Evolutionary conservation across 2,113 vertebrate genomes (phyloP).

Genomic region (Corythoichthys haematopterus): DNA sequence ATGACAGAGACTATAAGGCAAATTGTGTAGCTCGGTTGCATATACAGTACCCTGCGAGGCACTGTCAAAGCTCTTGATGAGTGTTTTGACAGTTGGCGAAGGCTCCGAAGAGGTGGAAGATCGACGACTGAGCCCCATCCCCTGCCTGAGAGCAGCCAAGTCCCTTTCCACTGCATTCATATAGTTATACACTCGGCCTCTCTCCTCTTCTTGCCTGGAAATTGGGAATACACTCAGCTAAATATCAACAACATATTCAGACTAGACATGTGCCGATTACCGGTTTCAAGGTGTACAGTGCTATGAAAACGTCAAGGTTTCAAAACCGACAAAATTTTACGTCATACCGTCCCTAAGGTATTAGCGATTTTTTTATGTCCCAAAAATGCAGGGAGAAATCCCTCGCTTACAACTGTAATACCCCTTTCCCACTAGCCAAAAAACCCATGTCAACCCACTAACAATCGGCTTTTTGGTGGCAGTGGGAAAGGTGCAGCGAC

Average conservation of each 20-base stretch:
- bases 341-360: no score
- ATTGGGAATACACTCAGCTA: constrained; percentile 5
- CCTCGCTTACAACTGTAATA: no score
- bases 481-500: no score
- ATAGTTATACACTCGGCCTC: constrained; percentile 94
- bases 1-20: no score
- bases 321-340: no score
- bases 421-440: no score
- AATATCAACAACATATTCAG: not conserved
- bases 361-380: no score
- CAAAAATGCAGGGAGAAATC: no score
- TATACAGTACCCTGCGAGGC: constrained; percentile 82
- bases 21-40: not conserved
- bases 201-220: constrained; percentile 87
- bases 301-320: no score
- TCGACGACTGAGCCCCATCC: constrained; percentile 88
- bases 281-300: no score
- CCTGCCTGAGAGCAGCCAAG: constrained; percentile 87
- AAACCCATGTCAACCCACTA: no score
- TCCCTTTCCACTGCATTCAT: constrained; percentile 96
- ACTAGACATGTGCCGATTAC: not conserved
- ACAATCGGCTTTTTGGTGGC: no score
- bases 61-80: constrained; percentile 95
- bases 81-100: constrained; percentile 91
- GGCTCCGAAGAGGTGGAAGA: constrained; percentile 93